phyloP scores from a whole-genome alignment of 2,888 invertebrate genomes.

The Idaea straminata region DNA sequence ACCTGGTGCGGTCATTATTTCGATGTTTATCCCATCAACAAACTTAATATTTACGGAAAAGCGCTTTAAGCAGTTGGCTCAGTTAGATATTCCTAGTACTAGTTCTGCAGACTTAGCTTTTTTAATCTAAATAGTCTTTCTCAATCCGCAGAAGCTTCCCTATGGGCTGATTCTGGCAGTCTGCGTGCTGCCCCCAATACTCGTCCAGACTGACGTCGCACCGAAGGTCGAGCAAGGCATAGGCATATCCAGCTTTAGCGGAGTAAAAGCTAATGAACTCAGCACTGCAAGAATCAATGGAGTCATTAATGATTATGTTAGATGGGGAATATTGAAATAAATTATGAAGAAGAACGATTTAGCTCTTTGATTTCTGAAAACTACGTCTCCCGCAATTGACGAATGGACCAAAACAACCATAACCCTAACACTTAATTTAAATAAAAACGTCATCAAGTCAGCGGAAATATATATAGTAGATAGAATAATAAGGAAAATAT shows the following conservation, averaged over 20 bases:
- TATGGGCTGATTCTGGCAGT: conserved; percentile 5
- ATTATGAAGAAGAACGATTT: not conserved
- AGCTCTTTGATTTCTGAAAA: not conserved
- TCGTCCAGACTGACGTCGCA: not conserved
- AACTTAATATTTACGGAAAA: not conserved
- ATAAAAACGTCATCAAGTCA: no score
- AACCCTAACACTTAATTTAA: no score
- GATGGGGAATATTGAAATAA: conserved; percentile 6
- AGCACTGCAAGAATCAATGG: conserved; percentile 8
- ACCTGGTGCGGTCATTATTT: no score
- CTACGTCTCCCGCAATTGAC: no score
- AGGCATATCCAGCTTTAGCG: not conserved
- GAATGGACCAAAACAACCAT: no score
- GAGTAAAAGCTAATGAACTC: not conserved
- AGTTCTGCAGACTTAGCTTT: not conserved
- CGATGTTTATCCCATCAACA: not conserved
- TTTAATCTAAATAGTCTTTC: not conserved
- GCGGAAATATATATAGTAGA: no score
- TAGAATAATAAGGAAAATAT: no score
- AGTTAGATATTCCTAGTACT: not conserved
- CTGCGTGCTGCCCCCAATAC: conserved; percentile 2
- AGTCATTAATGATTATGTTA: conserved; percentile 10
- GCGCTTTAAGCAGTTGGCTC: not conserved
- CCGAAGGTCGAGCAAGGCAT: conserved; percentile 4
- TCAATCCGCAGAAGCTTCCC: conserved; percentile 10